Evolutionary conservation across 2,888 invertebrate genomes (phyloP).

Genomic region (Heliconius erato): DNA sequence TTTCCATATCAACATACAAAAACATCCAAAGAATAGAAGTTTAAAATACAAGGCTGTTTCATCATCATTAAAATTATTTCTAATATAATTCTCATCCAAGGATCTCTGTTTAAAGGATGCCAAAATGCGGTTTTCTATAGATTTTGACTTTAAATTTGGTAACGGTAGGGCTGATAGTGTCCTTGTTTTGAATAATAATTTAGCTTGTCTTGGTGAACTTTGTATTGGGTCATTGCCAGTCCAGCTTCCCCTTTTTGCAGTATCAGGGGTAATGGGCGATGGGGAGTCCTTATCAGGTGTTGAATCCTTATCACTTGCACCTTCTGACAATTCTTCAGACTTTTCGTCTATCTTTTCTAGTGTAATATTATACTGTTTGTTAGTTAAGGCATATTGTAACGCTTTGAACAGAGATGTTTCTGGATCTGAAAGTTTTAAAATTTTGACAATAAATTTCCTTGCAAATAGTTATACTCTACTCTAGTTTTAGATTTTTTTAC

Average conservation of each 20-base stretch:
- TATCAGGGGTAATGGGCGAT: slow-evolving; percentile 69
- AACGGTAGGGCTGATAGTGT: slow-evolving; percentile 79
- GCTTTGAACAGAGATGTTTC: slow-evolving; percentile 73
- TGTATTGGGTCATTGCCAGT: slow-evolving; percentile 65
- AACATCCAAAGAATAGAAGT: slow-evolving; percentile 92
- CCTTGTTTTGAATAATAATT: slow-evolving; percentile 78
- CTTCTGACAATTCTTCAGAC: slow-evolving; percentile 62
- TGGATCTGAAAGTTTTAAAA: slow-evolving; percentile 69
- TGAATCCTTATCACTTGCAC: slow-evolving; percentile 68
- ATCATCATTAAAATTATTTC: slow-evolving; percentile 79
- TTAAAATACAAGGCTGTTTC: slow-evolving; percentile 91
- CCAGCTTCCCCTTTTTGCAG: slow-evolving; percentile 71
- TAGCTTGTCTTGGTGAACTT: slow-evolving; percentile 74
- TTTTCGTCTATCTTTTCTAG: slow-evolving; percentile 62
- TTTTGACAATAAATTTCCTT: too few species aligned
- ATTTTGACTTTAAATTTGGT: slow-evolving; percentile 69
- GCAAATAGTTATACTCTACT: too few species aligned
- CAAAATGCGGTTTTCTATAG: slow-evolving; percentile 72
- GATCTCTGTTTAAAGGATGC: slow-evolving; percentile 77
- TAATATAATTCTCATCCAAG: slow-evolving; percentile 78
- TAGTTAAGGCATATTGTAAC: slow-evolving; percentile 67
- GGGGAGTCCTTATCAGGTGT: slow-evolving; percentile 74
- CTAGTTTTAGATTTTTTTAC: not conserved
- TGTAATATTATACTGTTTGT: slow-evolving; percentile 56
- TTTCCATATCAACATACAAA: slow-evolving; percentile 94